A percentile compares a stretch with the other conserved stretches of the same genome.
phyloP scores from a whole-genome alignment of 2,797 vertebrate genomes.

The Sebastes kiyomatsui region DNA sequence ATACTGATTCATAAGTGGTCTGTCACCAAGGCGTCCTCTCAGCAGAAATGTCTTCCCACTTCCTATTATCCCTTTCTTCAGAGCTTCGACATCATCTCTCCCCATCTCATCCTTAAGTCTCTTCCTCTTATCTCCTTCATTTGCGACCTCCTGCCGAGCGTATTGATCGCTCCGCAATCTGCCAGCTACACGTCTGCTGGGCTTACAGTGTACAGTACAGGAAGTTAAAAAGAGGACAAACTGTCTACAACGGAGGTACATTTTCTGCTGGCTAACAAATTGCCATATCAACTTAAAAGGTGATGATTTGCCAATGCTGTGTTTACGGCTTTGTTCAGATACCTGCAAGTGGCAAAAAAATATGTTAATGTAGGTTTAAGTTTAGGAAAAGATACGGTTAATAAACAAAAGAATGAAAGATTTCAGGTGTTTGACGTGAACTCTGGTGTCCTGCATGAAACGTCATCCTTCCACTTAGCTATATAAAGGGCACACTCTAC shows the following conservation, averaged over 20 bases:
- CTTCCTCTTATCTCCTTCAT: constrained; percentile 55
- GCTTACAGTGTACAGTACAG: constrained; percentile 6
- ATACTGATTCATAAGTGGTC: constrained; percentile 4
- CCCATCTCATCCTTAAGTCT: constrained; percentile 46
- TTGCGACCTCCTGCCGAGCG: constrained; percentile 49
- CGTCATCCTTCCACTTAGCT: no score
- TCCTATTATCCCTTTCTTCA: constrained; percentile 23
- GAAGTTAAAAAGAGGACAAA: constrained; percentile 30
- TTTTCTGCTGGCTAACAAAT: background rate
- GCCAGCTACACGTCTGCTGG: constrained; percentile 21
- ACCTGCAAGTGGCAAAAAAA: no score
- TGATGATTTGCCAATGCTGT: no score
- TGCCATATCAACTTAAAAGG: no score
- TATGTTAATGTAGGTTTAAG: no score
- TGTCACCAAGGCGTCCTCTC: constrained; percentile 8
- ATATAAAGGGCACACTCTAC: background rate
- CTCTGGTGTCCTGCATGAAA: no score
- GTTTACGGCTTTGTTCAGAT: accelerated
- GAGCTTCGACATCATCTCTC: constrained; percentile 29
- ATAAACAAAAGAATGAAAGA: no score
- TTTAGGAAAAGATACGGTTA: no score
- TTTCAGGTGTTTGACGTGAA: no score
- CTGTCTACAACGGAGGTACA: background rate
- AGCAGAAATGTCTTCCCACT: constrained; percentile 5
- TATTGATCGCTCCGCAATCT: constrained; percentile 57